Conservation (phyloP, 2,888 invertebrate genomes). For the Falcaria lacertinaria region DNA sequence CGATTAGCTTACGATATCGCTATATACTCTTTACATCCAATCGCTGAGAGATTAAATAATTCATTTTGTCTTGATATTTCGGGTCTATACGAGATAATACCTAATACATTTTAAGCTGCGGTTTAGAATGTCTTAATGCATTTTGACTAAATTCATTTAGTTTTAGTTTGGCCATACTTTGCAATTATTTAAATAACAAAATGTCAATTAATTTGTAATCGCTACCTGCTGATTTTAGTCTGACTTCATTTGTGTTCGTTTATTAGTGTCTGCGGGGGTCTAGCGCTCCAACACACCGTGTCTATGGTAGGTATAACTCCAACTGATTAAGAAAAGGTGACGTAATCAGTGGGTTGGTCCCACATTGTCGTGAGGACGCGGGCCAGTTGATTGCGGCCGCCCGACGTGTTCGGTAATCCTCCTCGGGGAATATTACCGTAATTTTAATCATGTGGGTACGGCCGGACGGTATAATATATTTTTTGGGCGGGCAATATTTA, state of each 20-base stretch:
- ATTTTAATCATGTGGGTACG: conserved; percentile 14
- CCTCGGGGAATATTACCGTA: conserved; percentile 15
- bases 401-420: conserved; percentile 9
- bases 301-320: not conserved
- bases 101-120: too few relatives aligned
- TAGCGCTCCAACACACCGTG: not conserved
- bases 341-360: not conserved
- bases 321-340: not conserved
- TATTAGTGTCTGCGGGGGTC: not conserved
- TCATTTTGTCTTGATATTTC: too few relatives aligned
- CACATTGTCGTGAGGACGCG: conserved; percentile 7
- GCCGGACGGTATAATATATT: not conserved
- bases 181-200: too few relatives aligned
- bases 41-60: too few relatives aligned
- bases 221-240: too few relatives aligned
- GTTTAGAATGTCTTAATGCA: too few relatives aligned
- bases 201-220: too few relatives aligned
- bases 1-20: not conserved
- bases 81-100: too few relatives aligned
- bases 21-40: too few relatives aligned
- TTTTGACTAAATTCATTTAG: too few relatives aligned
- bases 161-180: too few relatives aligned
- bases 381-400: conserved; percentile 14
- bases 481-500: not conserved
- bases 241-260: too few relatives aligned